These are phyloP conservation scores for Dissostichus mawsoni DNA, from an alignment of 2,113 vertebrate genomes.

Conservation along the genomic window DNA sequence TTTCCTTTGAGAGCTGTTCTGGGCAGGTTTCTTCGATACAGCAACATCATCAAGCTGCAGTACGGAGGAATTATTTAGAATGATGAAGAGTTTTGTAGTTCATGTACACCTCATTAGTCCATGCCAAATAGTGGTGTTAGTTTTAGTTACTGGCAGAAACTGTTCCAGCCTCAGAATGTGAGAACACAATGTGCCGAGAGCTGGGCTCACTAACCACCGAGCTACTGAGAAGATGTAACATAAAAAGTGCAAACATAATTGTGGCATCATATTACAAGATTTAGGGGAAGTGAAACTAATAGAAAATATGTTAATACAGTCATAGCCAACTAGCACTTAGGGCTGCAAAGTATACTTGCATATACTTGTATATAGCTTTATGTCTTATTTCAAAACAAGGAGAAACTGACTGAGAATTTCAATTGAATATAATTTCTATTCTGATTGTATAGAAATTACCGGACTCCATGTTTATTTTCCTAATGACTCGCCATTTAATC, in stretches of 20 bases:
- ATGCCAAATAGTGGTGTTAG: background rate
- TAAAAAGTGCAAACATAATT: background rate
- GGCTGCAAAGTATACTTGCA: background rate
- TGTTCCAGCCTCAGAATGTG: conserved; percentile 7
- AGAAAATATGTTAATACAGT: background rate
- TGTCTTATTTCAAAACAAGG: background rate
- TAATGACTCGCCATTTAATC: too few species aligned
- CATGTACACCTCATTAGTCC: conserved; percentile 14
- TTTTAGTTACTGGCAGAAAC: background rate
- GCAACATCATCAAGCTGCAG: conserved; percentile 2
- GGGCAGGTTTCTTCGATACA: conserved; percentile 1
- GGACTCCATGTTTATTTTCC: too few species aligned
- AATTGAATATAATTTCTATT: too few species aligned
- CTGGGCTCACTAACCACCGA: background rate
- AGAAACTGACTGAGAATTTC: background rate
- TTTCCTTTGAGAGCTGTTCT: conserved; percentile 6
- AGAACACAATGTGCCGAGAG: background rate
- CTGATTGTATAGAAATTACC: too few species aligned
- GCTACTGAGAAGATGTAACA: background rate
- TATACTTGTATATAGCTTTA: background rate
- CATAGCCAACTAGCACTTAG: background rate
- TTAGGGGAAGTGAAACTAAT: background rate
- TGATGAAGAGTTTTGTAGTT: conserved; percentile 1
- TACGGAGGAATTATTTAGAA: background rate
- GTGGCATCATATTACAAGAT: background rate